phyloP scores from a whole-genome alignment of 2,888 invertebrate species.

The Sesamia inferens region DNA sequence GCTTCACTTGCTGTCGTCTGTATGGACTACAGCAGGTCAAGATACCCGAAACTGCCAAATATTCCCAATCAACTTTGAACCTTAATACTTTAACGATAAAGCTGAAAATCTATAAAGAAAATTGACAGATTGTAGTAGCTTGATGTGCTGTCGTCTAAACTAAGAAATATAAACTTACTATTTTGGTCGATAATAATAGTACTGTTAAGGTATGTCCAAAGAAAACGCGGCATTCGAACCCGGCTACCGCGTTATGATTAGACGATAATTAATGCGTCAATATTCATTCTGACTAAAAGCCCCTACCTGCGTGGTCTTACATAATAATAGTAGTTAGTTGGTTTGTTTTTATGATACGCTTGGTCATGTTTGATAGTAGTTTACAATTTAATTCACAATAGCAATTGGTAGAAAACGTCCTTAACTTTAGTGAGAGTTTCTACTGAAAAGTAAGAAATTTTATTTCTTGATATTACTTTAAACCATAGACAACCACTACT shows the following conservation, averaged over 20 bases:
- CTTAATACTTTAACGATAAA: too few species aligned
- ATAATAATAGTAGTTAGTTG: neutral
- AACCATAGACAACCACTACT: conserved; percentile 38
- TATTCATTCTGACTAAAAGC: neutral
- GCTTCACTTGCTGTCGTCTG: too few species aligned
- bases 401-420: neutral
- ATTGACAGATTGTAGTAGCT: too few species aligned
- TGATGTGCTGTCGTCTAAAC: too few species aligned
- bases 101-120: too few species aligned
- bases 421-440: neutral
- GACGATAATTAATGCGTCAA: neutral
- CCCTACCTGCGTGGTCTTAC: neutral
- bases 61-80: too few species aligned
- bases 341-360: neutral
- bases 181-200: neutral
- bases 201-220: too few species aligned
- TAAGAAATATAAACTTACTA: too few species aligned
- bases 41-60: too few species aligned
- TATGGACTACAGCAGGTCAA: too few species aligned
- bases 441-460: conserved; percentile 17
- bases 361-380: neutral
- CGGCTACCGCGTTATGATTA: too few species aligned
- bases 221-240: too few species aligned
- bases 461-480: conserved; percentile 27
- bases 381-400: neutral